Percentiles rank a stretch among this genome's conserved stretches.
Evolutionary conservation across 2,113 vertebrate genomes (phyloP).

Genomic region (Microtus richardsoni): DNA sequence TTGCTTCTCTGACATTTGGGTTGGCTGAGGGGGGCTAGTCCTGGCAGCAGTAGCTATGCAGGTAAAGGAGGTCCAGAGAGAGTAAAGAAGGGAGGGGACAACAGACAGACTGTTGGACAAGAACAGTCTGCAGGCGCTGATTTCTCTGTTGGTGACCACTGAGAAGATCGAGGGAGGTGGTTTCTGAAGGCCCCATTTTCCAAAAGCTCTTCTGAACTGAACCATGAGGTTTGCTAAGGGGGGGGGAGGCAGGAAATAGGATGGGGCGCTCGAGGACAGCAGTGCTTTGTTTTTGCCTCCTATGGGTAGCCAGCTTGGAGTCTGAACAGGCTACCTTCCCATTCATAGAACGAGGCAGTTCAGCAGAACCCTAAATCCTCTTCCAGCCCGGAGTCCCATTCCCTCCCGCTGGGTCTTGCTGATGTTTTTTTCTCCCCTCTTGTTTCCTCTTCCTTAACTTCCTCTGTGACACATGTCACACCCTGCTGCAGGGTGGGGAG

Average conservation of each 20-base stretch:
- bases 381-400: conserved; percentile 13
- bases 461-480: conserved; percentile 49
- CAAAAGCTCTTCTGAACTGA: background rate
- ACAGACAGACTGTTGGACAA: background rate
- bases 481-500: background rate
- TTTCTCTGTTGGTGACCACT: background rate
- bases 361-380: background rate
- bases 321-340: background rate
- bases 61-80: background rate
- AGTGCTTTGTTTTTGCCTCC: background rate
- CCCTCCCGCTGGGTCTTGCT: background rate
- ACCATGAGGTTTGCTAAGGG: background rate
- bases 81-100: no score
- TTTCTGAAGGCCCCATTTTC: background rate
- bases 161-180: background rate
- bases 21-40: background rate
- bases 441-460: conserved; percentile 33
- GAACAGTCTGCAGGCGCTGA: background rate
- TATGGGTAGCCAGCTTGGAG: background rate
- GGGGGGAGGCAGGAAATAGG: background rate
- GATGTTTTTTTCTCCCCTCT: background rate
- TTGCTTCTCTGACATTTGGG: background rate
- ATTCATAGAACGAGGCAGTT: background rate
- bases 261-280: background rate
- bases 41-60: background rate